phyloP scores from a whole-genome alignment of 2,113 vertebrate species.

The Indri indri region DNA sequence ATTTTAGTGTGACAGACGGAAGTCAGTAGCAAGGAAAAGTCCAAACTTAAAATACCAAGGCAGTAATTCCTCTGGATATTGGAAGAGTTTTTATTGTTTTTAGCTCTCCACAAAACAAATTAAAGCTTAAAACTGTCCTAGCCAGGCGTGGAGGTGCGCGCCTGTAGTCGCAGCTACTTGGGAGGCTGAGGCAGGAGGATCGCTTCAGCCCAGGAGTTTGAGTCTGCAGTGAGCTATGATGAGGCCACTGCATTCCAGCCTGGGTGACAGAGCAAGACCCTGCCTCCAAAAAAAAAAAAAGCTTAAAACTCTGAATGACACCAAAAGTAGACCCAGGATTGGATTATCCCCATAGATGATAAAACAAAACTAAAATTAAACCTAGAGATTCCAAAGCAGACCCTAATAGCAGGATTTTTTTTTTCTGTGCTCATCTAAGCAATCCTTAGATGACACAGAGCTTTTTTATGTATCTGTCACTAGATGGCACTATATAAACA shows the following conservation, averaged over 20 bases:
- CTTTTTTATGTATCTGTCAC: background rate
- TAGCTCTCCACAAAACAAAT: background rate
- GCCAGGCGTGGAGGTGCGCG: too few relatives aligned
- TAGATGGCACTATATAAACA: conserved; percentile 81
- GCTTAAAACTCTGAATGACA: background rate
- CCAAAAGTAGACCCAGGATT: background rate
- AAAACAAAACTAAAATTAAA: conserved; percentile 11
- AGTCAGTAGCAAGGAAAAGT: background rate
- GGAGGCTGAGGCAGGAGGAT: too few relatives aligned
- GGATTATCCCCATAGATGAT: background rate
- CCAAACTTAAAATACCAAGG: background rate
- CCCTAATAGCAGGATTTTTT: background rate
- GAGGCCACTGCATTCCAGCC: too few relatives aligned
- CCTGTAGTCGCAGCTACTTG: too few relatives aligned
- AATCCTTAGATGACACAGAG: background rate
- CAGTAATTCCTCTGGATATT: background rate
- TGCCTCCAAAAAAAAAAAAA: background rate
- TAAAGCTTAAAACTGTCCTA: background rate
- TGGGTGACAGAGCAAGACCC: too few relatives aligned
- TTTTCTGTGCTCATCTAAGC: background rate
- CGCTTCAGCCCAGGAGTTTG: too few relatives aligned
- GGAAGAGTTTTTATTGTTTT: background rate
- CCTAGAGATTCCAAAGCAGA: background rate
- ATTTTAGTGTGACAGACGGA: background rate
- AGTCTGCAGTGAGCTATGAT: too few relatives aligned